Evolutionary conservation across 2,113 vertebrate genomes (phyloP).

Genomic region (Aptenodytes forsteri): DNA sequence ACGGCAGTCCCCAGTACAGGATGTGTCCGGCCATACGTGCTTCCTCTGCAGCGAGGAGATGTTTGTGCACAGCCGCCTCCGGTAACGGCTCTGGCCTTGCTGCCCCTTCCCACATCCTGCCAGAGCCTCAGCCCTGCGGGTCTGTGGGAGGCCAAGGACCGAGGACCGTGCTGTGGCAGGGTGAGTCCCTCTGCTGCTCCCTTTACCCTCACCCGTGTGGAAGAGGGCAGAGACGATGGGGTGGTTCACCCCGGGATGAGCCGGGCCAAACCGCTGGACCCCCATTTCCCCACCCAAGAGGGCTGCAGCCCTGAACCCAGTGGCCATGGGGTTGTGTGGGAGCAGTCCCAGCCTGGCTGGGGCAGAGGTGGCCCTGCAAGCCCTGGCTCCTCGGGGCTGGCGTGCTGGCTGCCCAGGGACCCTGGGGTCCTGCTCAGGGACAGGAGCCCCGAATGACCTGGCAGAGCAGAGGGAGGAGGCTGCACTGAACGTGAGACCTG

Average conservation of each 20-base stretch:
- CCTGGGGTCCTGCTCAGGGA: background rate
- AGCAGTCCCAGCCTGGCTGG: background rate
- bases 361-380: background rate
- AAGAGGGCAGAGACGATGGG: background rate
- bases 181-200: background rate
- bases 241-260: background rate
- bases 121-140: fast-evolving
- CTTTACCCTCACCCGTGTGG: fast-evolving
- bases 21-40: fast-evolving
- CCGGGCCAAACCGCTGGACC: too few relatives aligned
- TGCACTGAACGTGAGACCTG: fast-evolving
- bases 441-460: fast-evolving
- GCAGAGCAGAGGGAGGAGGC: background rate
- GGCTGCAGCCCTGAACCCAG: background rate
- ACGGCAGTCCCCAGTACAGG: background rate
- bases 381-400: background rate
- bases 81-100: fast-evolving
- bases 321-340: fast-evolving
- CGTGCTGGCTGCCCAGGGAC: background rate
- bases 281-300: fast-evolving
- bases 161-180: fast-evolving
- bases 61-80: background rate
- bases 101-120: background rate
- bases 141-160: fast-evolving
- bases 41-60: background rate